Evolutionary conservation across 2,888 invertebrate species (phyloP), one percentile per base, ranked within the genome.

Genomic region (Minunthozetes semirufus): DNA sequence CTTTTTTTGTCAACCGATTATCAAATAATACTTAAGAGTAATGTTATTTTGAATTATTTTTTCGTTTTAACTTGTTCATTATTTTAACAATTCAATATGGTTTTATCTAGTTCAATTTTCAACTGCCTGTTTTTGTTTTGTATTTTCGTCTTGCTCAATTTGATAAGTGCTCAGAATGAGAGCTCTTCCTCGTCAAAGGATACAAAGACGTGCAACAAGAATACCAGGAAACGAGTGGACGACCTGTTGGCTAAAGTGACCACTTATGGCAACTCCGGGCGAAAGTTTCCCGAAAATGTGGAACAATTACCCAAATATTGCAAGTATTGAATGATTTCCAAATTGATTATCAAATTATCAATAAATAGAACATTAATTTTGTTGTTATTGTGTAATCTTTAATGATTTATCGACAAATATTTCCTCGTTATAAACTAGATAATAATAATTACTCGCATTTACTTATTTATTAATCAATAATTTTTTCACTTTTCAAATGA

Each of bases 241-340:
- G 68, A 68, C 13, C 22, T 68, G 22, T 46, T 68, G 38, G 38
- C 68, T 2, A 42, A 68, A 42, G 68, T 68, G 19, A 68, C 68
- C 46, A 68, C 68, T 22, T 68, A 68, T 68, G 46, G 68, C 22
- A 68, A 68, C n/a, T 68, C 68, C 11, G 68, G 68, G 33, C 38
- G 68, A 68, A 68, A 68, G n/a, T 68, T 68, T 46, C 46, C 68
- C 42, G 68, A 68, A 68, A 68, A n/a, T n/a, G 11, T 11, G 2
- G 68, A 46, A 19, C 42, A 68, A 13, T 68, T 68, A 38, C 68
- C 68, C 6, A 68, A 42, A 42, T 68, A 68, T 68, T 68, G 68
- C 68, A 68, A 68, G 68, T 68, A 68, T 68, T 33, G 13, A 68
- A 66, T n/a, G 19, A 13, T 19, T 53, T 9, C 19, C 13, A 13